Conservation (phyloP, 2,113 vertebrate species). For the Austrofundulus limnaeus region DNA sequence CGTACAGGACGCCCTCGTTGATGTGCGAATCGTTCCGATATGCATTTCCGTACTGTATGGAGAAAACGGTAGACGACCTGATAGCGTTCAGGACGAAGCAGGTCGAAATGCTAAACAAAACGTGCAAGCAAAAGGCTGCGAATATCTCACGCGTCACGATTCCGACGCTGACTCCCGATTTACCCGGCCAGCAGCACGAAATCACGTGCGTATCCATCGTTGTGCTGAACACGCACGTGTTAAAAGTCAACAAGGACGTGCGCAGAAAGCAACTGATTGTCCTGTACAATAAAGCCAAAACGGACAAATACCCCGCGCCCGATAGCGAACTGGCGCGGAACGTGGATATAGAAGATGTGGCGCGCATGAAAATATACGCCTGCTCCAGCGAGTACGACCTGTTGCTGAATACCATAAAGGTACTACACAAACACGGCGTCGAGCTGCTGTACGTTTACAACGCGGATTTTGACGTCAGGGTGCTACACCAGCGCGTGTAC, state of each 20-base stretch:
- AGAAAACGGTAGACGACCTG: neutral
- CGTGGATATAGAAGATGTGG: accelerated
- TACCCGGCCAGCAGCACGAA: constrained; percentile 12
- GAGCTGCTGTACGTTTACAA: constrained; percentile 30
- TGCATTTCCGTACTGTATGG: constrained; percentile 5
- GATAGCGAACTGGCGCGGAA: too few relatives aligned
- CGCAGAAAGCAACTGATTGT: constrained; percentile 4
- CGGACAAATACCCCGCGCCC: accelerated
- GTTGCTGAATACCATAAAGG: neutral
- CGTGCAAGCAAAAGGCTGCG: too few relatives aligned
- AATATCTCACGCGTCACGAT: too few relatives aligned
- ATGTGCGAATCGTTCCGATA: neutral
- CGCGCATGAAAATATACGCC: neutral
- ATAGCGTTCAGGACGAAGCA: neutral
- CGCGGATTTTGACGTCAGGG: constrained; percentile 4
- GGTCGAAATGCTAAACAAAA: neutral
- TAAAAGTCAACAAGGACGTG: neutral
- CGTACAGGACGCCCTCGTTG: neutral
- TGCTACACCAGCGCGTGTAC: constrained; percentile 5
- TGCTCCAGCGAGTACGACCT: neutral
- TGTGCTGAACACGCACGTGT: neutral
- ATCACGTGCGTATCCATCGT: constrained; percentile 3
- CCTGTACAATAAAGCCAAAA: constrained; percentile 6
- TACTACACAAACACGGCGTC: neutral
- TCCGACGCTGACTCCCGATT: neutral